Evolutionary conservation across 2,888 invertebrate species (phyloP).

Genomic region (Ichneumoninae sp.): DNA sequence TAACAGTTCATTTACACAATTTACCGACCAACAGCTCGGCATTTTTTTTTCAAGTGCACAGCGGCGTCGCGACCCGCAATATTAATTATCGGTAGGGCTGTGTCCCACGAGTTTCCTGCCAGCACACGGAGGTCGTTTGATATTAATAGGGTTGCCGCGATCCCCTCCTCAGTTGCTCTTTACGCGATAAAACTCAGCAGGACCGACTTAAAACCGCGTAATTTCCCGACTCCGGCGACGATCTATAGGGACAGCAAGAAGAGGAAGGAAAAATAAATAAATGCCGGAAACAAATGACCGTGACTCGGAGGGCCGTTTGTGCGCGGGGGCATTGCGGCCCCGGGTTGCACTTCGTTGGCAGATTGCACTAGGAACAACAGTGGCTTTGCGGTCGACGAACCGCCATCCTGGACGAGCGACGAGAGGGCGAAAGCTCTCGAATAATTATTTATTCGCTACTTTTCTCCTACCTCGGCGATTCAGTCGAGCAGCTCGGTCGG

Average conservation of each 20-base stretch:
- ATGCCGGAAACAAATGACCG: constrained; percentile 59
- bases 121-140: constrained; percentile 26
- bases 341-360: constrained; percentile 20
- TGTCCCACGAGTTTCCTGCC: constrained; percentile 7
- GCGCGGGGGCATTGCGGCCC: too few relatives aligned
- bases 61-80: constrained; percentile 43
- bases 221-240: too few relatives aligned
- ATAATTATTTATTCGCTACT: constrained; percentile 66
- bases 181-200: constrained; percentile 15
- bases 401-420: constrained; percentile 11
- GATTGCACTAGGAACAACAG: constrained; percentile 34
- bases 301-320: constrained; percentile 6
- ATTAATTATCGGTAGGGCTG: constrained; percentile 61
- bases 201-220: not conserved
- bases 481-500: not conserved
- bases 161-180: constrained; percentile 29
- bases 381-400: constrained; percentile 56
- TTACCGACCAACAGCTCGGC: constrained; percentile 18
- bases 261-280: constrained; percentile 54
- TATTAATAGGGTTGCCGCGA: constrained; percentile 47
- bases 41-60: constrained; percentile 32
- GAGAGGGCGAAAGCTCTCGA: constrained; percentile 62
- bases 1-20: constrained; percentile 28
- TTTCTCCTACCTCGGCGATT: constrained; percentile 19
- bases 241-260: not conserved